Evolutionary conservation across 2,888 invertebrate genomes (phyloP).

Genomic region (Iphiclides podalirius): DNA sequence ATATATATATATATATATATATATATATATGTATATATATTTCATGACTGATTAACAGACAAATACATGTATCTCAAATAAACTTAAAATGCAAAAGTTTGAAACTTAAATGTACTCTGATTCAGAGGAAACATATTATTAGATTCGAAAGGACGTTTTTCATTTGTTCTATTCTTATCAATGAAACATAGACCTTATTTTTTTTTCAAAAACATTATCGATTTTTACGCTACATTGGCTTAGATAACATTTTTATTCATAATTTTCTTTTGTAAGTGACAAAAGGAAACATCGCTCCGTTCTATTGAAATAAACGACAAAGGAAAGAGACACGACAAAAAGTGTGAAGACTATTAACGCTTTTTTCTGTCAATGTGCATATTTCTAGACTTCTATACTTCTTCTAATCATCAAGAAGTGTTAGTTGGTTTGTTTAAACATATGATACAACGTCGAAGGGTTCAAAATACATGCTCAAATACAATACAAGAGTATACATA

Average conservation of each 20-base stretch:
- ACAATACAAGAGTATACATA: too few relatives aligned
- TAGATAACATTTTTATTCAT: conserved; percentile 1
- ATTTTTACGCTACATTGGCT: not conserved
- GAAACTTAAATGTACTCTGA: too few relatives aligned
- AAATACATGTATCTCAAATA: too few relatives aligned
- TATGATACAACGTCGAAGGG: not conserved
- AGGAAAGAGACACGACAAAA: conserved; percentile 1
- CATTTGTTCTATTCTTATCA: not conserved
- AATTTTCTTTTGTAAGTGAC: conserved; percentile 7
- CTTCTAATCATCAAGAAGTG: too few relatives aligned
- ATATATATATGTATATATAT: too few relatives aligned
- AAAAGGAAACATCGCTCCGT: conserved; percentile 5
- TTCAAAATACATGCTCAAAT: too few relatives aligned
- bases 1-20: too few relatives aligned
- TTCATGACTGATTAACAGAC: too few relatives aligned
- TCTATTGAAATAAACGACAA: conserved; percentile 1
- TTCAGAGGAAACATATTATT: too few relatives aligned
- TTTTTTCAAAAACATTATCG: not conserved
- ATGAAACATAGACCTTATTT: not conserved
- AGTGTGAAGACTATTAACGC: not conserved
- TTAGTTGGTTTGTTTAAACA: too few relatives aligned
- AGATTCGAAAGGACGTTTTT: too few relatives aligned
- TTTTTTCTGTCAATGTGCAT: not conserved
- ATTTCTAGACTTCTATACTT: too few relatives aligned
- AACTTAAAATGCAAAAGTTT: not conserved